phyloP scores from a whole-genome alignment of 2,888 invertebrate genomes.

The Parelbella ahira region DNA sequence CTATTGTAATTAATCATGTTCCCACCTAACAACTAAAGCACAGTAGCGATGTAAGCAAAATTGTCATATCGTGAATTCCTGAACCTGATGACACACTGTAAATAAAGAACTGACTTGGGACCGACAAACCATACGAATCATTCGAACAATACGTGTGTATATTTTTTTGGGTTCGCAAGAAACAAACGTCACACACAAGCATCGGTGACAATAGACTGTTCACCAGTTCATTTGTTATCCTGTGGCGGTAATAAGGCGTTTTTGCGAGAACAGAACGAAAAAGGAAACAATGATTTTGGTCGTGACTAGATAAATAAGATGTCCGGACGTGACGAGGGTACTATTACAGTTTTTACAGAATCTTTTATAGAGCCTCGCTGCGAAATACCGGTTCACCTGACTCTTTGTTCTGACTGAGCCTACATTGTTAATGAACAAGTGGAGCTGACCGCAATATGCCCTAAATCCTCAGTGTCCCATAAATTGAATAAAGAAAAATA shows the following conservation, averaged over 20 bases:
- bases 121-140: too few relatives aligned
- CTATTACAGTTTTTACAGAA: conserved; percentile 73
- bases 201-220: conserved; percentile 56
- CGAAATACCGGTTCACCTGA: conserved; percentile 49
- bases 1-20: too few relatives aligned
- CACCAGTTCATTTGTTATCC: conserved; percentile 68
- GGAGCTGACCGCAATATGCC: conserved; percentile 1
- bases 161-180: conserved; percentile 19
- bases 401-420: conserved; percentile 61
- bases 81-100: too few relatives aligned
- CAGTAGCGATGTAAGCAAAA: too few relatives aligned
- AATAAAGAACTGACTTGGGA: too few relatives aligned
- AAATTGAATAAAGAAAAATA: too few relatives aligned
- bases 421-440: conserved; percentile 54
- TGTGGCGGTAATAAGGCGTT: conserved; percentile 57
- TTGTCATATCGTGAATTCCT: too few relatives aligned
- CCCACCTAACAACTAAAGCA: too few relatives aligned
- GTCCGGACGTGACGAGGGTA: conserved; percentile 75
- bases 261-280: conserved; percentile 57
- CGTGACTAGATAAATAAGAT: conserved; percentile 77
- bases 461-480: too few relatives aligned
- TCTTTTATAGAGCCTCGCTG: conserved; percentile 67
- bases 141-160: conserved; percentile 19
- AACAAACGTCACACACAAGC: conserved; percentile 62
- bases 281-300: conserved; percentile 75